Percentiles rank a stretch among this genome's conserved stretches.
Conservation (phyloP, 2,888 invertebrate species). For the Ferrisia virgata region DNA sequence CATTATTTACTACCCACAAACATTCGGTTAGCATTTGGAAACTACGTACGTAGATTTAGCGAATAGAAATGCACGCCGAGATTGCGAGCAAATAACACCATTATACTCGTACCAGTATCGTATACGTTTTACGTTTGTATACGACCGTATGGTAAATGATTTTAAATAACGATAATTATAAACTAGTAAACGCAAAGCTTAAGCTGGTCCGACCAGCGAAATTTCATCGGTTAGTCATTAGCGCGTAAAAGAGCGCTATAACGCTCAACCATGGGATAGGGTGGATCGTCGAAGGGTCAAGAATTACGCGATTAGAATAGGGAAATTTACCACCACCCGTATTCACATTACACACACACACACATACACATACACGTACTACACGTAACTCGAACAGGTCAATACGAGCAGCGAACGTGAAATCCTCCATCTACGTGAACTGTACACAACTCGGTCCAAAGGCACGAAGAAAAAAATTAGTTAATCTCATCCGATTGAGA, state of each 20-base stretch:
- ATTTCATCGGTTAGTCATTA: neutral
- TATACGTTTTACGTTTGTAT: neutral
- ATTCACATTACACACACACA: too few species aligned
- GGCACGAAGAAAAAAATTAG: neutral
- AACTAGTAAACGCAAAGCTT: neutral
- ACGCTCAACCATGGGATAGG: neutral
- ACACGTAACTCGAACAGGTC: too few species aligned
- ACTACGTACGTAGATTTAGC: neutral
- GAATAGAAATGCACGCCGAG: neutral
- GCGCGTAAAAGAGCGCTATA: neutral
- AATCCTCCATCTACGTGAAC: too few species aligned
- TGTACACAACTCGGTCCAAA: neutral
- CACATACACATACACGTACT: neutral
- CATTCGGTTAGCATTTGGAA: neutral
- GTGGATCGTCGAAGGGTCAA: neutral
- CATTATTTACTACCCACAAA: neutral
- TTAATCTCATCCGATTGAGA: neutral
- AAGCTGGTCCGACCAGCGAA: neutral
- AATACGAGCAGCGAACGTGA: too few species aligned
- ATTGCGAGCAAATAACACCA: neutral
- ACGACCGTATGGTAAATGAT: neutral
- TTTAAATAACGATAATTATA: conserved; percentile 18
- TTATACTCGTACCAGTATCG: neutral
- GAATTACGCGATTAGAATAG: conserved; percentile 3
- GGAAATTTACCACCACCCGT: neutral